These are phyloP conservation scores for Indicator maculatus DNA, from an alignment of 2,113 vertebrate genomes.

Conservation along the genomic window DNA sequence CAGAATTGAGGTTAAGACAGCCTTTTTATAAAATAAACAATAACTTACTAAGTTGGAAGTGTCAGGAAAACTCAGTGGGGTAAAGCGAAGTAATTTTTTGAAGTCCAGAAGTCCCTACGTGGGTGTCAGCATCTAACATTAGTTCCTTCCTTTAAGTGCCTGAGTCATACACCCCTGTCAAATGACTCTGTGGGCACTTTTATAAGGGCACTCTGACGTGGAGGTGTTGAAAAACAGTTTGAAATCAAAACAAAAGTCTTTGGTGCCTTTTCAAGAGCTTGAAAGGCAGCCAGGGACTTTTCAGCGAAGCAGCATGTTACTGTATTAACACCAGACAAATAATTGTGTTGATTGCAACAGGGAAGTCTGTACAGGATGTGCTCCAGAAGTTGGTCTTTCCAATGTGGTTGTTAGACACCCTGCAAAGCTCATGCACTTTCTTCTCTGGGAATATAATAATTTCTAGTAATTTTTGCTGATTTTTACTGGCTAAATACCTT, in stretches of 20 bases:
- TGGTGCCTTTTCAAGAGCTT: constrained; percentile 53
- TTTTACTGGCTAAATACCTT: background rate
- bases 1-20: constrained; percentile 6
- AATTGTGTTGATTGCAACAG: background rate
- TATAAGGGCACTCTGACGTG: background rate
- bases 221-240: constrained; percentile 57
- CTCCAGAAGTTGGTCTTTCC: background rate
- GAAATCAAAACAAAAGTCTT: constrained; percentile 53
- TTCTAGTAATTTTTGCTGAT: background rate
- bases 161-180: constrained; percentile 22
- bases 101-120: background rate
- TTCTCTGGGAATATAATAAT: background rate
- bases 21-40: constrained; percentile 32
- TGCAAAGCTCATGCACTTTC: background rate
- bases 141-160: constrained; percentile 27
- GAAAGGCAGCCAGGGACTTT: constrained; percentile 52
- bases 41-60: background rate
- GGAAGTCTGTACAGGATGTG: background rate
- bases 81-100: background rate
- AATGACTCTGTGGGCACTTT: background rate
- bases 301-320: constrained; percentile 29
- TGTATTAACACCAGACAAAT: constrained; percentile 36
- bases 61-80: background rate
- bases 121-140: constrained; percentile 20
- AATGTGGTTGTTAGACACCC: background rate